A percentile compares a stretch with the other conserved stretches of the same genome.
Conservation (phyloP, 1,140 invertebrate genomes). For the Muscidifurax raptorellus region DNA sequence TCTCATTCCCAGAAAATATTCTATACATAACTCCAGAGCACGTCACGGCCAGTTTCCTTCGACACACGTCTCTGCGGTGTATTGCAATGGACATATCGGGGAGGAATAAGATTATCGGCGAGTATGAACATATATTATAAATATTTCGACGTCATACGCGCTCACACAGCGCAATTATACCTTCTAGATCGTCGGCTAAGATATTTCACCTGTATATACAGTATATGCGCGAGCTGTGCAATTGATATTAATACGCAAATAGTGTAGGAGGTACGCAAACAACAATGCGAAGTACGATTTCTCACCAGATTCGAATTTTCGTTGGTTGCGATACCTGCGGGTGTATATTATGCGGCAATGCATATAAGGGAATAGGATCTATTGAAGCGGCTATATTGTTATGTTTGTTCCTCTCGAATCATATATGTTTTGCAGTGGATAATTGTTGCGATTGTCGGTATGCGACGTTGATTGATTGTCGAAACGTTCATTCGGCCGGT, state of each 20-base stretch:
- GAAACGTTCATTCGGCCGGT: not conserved
- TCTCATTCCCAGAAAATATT: not conserved
- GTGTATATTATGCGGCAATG: not conserved
- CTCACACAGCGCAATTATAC: conserved; percentile 11
- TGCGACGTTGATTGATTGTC: conserved; percentile 4
- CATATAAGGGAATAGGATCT: no score
- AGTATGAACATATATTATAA: conserved; percentile 21
- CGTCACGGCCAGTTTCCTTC: not conserved
- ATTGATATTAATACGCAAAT: conserved; percentile 45
- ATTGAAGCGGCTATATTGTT: not conserved
- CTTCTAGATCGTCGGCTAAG: conserved; percentile 28
- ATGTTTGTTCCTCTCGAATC: not conserved
- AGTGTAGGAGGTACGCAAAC: conserved; percentile 9
- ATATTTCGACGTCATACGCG: conserved; percentile 17
- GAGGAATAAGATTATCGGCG: conserved; percentile 35
- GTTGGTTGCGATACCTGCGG: not conserved
- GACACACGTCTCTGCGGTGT: not conserved
- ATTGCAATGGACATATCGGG: not conserved
- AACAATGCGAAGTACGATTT: not conserved
- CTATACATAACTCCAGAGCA: not conserved
- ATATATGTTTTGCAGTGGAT: not conserved
- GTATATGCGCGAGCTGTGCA: conserved; percentile 2
- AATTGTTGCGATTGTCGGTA: not conserved
- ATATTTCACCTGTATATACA: not conserved
- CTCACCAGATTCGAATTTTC: conserved; percentile 33